Percentiles rank a stretch among this genome's conserved stretches.
Evolutionary conservation across 2,888 invertebrate genomes (phyloP).

Genomic region (Apodemia hepburni): DNA sequence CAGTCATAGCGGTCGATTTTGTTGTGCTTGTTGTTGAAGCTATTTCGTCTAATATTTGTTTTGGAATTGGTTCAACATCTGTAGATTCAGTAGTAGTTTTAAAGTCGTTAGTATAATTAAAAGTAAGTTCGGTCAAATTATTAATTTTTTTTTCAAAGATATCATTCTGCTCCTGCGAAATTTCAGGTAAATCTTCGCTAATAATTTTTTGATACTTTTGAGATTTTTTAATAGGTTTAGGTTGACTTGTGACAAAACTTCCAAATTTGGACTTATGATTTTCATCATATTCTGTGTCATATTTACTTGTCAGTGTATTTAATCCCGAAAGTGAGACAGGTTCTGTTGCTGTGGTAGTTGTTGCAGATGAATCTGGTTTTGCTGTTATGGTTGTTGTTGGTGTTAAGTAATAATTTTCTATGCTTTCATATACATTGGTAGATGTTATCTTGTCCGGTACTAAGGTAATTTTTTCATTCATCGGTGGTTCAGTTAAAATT

Average conservation of each 20-base stretch:
- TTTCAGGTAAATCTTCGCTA: slow-evolving; percentile 36
- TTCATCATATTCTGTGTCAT: slow-evolving; percentile 39
- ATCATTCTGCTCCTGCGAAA: slow-evolving; percentile 26
- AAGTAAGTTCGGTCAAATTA: slow-evolving; percentile 38
- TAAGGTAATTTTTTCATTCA: slow-evolving; percentile 39
- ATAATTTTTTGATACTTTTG: slow-evolving; percentile 54
- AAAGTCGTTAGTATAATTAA: slow-evolving; percentile 35
- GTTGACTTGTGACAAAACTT: slow-evolving; percentile 43
- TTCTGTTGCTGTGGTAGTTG: slow-evolving; percentile 27
- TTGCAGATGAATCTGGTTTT: slow-evolving; percentile 13
- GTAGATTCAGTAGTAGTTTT: slow-evolving; percentile 45
- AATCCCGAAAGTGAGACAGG: slow-evolving; percentile 32
- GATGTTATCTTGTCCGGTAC: slow-evolving; percentile 37
- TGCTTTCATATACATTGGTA: slow-evolving; percentile 31
- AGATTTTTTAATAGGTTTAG: slow-evolving; percentile 42
- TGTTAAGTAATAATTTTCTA: slow-evolving; percentile 41
- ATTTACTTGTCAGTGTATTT: slow-evolving; percentile 41
- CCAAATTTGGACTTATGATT: slow-evolving; percentile 52
- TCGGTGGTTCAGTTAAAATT: slow-evolving; percentile 56
- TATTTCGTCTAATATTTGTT: slow-evolving; percentile 51
- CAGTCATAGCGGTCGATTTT: slow-evolving; percentile 60
- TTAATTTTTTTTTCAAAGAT: slow-evolving; percentile 30
- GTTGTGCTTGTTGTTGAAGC: slow-evolving; percentile 72
- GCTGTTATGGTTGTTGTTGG: slow-evolving; percentile 39
- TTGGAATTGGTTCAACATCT: slow-evolving; percentile 42